phyloP scores from a whole-genome alignment of 92 coral and sea anemone species.

The Epizoanthus ramosus region DNA sequence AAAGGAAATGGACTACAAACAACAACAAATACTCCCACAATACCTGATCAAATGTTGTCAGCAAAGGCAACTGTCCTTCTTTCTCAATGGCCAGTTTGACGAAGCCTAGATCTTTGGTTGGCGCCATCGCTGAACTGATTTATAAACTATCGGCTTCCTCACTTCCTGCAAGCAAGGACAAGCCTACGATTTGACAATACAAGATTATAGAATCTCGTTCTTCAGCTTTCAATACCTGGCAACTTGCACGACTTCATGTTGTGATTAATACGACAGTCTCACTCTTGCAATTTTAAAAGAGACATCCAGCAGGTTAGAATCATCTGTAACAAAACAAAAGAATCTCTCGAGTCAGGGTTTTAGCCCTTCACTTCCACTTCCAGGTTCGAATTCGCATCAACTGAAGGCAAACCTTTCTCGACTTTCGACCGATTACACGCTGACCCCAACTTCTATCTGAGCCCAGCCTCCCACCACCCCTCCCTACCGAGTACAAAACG shows the following conservation, averaged over 20 bases:
- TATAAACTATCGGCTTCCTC: neutral
- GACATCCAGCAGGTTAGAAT: neutral
- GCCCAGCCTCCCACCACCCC: constrained; percentile 40
- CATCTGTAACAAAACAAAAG: constrained; percentile 11
- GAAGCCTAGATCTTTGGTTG: constrained; percentile 58
- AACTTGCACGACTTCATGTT: constrained; percentile 14
- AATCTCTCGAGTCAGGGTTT: neutral
- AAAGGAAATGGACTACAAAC: neutral
- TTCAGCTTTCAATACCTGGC: constrained; percentile 1
- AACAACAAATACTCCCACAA: constrained; percentile 1
- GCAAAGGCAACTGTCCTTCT: constrained; percentile 82
- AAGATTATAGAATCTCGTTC: neutral
- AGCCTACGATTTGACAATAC: neutral
- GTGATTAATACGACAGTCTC: neutral
- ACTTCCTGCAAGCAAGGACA: constrained; percentile 32
- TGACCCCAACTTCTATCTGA: constrained; percentile 26
- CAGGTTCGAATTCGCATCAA: neutral
- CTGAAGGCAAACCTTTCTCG: constrained; percentile 13
- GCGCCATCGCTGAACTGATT: constrained; percentile 21
- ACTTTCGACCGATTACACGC: neutral
- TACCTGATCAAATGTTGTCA: constrained; percentile 85
- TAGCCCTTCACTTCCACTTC: neutral
- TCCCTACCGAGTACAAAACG: constrained; percentile 10
- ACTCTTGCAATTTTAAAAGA: neutral
- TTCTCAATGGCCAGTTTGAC: constrained; percentile 79